Conservation (phyloP, 2,113 vertebrate species). For the Clupea harengus region DNA sequence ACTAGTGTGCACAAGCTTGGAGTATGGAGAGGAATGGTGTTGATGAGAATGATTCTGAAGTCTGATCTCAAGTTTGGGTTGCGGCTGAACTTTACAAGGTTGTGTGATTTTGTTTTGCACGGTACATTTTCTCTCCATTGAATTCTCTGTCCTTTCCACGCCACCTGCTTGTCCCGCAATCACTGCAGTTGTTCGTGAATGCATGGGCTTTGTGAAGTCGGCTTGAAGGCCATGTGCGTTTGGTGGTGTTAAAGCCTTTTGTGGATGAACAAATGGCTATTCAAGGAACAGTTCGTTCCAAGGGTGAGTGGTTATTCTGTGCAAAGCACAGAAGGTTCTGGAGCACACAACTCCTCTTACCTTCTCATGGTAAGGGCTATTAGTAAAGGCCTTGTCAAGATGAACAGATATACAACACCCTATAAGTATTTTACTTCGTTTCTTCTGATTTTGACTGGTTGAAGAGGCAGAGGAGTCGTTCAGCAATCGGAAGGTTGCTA, state of each 20-base stretch:
- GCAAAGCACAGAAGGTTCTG: not conserved
- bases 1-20: not conserved
- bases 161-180: not conserved
- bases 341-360: not conserved
- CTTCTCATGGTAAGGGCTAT: too few relatives aligned
- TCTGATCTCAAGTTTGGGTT: not conserved
- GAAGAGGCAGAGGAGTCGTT: too few relatives aligned
- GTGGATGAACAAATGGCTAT: not conserved
- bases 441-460: too few relatives aligned
- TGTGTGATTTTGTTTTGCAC: not conserved
- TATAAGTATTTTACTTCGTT: too few relatives aligned
- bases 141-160: not conserved
- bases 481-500: too few relatives aligned
- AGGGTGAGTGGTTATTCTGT: not conserved
- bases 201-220: not conserved
- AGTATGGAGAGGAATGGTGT: not conserved
- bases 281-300: not conserved
- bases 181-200: not conserved
- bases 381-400: too few relatives aligned
- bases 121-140: not conserved
- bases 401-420: too few relatives aligned
- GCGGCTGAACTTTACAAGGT: not conserved
- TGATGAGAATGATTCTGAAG: not conserved
- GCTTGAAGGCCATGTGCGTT: not conserved
- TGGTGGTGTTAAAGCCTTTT: not conserved